These are phyloP conservation scores for Cryptoblepharus egeriae DNA, from an alignment of 2,797 vertebrate species.

Conservation along the genomic window DNA sequence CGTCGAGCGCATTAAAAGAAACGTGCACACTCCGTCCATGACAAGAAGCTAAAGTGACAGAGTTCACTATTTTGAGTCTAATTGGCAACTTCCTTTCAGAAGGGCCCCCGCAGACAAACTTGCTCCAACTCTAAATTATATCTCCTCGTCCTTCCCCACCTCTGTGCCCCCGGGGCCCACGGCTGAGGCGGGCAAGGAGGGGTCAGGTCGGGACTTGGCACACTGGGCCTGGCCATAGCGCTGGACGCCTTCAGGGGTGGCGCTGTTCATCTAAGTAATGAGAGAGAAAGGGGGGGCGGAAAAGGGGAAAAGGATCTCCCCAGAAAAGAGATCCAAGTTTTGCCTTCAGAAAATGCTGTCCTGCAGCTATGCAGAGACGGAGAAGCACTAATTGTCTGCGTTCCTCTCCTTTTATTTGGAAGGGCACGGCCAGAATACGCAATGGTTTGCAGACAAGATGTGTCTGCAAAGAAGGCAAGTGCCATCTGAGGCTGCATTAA, in stretches of 20 bases:
- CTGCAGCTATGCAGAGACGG: conserved; percentile 55
- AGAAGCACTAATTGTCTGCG: conserved; percentile 24
- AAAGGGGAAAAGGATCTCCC: conserved; percentile 51
- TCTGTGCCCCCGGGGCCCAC: accelerated
- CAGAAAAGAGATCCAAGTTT: conserved; percentile 64
- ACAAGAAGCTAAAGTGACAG: conserved; percentile 65
- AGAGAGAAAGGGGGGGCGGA: conserved; percentile 47
- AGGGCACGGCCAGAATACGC: neutral
- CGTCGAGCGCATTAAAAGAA: conserved; percentile 5
- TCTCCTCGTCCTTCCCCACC: neutral
- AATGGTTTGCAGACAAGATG: neutral
- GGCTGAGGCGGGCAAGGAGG: neutral
- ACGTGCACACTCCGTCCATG: neutral
- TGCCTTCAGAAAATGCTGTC: conserved; percentile 53
- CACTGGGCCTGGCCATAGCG: neutral
- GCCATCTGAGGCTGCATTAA: too few species aligned
- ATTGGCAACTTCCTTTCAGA: conserved; percentile 61
- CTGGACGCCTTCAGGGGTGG: conserved; percentile 40
- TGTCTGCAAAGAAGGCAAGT: too few species aligned
- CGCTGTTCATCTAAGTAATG: conserved; percentile 63
- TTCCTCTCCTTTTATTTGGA: accelerated
- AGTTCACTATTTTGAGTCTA: conserved; percentile 39
- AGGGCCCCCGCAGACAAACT: conserved; percentile 37
- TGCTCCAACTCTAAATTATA: conserved; percentile 23
- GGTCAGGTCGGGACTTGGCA: neutral